Conservation (phyloP, 2,888 invertebrate species). For the Hyppa rectilinea region DNA sequence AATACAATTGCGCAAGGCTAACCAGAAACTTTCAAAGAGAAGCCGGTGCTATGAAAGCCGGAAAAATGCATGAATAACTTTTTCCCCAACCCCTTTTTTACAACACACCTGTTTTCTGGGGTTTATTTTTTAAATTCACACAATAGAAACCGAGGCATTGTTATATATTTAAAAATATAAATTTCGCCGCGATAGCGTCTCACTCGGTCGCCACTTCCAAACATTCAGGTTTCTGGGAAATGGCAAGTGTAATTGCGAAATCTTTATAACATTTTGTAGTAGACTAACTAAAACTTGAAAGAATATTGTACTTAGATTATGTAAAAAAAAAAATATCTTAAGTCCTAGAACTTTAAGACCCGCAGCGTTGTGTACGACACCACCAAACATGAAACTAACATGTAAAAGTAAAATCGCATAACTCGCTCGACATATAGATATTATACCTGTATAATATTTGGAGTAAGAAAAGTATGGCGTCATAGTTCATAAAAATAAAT, state of each 20-base stretch:
- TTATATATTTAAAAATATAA: background rate
- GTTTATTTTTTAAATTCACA: background rate
- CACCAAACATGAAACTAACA: background rate
- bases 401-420: background rate
- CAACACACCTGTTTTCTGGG: slow-evolving; percentile 29
- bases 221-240: background rate
- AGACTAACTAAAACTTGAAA: background rate
- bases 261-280: background rate
- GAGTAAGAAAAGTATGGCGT: slow-evolving; percentile 34
- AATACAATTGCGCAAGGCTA: slow-evolving; percentile 21
- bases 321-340: background rate
- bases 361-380: background rate
- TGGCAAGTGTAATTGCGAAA: too few species aligned
- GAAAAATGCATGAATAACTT: slow-evolving; percentile 7
- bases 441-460: slow-evolving; percentile 10
- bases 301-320: background rate
- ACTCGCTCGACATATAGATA: too few species aligned
- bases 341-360: background rate
- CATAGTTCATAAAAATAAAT: slow-evolving; percentile 52
- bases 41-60: slow-evolving; percentile 10
- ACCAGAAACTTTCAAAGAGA: slow-evolving; percentile 8
- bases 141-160: background rate
- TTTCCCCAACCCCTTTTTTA: slow-evolving; percentile 18
- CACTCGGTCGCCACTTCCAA: too few species aligned
- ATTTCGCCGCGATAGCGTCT: background rate